Percentiles rank a stretch among this genome's conserved stretches.
Conservation (phyloP, 2,797 vertebrate genomes). For the Pseudochirops cupreus region DNA sequence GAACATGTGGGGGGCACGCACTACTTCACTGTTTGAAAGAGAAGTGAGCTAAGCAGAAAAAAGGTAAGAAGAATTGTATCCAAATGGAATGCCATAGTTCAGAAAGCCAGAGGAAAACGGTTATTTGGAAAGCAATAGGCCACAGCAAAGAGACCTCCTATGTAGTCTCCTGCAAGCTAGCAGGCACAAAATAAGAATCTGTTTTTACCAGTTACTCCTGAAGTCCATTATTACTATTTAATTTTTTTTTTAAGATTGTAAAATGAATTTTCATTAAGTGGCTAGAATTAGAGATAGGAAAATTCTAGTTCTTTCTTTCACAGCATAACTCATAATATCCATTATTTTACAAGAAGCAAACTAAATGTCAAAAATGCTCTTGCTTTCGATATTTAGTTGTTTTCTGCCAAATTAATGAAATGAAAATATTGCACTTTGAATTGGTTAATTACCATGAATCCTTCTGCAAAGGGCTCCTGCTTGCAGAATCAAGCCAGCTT, state of each 20-base stretch:
- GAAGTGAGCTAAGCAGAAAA: constrained; percentile 26
- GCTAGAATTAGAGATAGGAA: constrained; percentile 65
- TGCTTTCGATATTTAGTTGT: constrained; percentile 77
- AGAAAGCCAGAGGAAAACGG: constrained; percentile 1
- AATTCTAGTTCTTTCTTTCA: constrained; percentile 66
- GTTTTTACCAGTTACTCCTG: constrained; percentile 5
- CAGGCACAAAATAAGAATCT: constrained; percentile 51
- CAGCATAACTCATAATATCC: constrained; percentile 66
- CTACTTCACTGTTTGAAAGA: background rate
- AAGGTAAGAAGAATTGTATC: constrained; percentile 1
- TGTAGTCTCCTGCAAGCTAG: constrained; percentile 1
- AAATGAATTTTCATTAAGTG: constrained; percentile 57
- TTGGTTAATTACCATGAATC: constrained; percentile 79
- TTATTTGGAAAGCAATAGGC: constrained; percentile 4
- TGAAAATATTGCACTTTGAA: constrained; percentile 80
- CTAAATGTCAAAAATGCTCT: constrained; percentile 78
- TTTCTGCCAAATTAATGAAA: constrained; percentile 82
- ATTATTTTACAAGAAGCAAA: constrained; percentile 74
- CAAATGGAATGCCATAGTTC: background rate
- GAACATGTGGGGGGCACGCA: constrained; percentile 16
- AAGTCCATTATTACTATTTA: constrained; percentile 38
- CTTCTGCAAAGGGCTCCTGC: constrained; percentile 77
- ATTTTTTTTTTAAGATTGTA: constrained; percentile 50
- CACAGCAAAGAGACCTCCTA: constrained; percentile 43
- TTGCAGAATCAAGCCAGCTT: constrained; percentile 75